phyloP scores from a whole-genome alignment of 2,888 invertebrate species.

The Pandemis cinnamomeana region DNA sequence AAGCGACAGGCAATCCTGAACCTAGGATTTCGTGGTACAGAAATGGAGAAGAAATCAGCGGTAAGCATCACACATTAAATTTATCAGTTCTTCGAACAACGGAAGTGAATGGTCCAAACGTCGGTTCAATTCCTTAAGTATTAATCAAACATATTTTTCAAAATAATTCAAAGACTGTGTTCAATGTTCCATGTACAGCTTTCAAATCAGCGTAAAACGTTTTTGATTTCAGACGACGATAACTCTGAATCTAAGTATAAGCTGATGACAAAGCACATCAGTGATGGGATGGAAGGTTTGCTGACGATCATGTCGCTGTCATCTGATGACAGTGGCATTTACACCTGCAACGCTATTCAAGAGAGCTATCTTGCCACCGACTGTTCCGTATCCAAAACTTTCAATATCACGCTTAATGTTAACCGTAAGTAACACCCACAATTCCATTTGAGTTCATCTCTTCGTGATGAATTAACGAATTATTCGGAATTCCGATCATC shows the following conservation, averaged over 20 bases:
- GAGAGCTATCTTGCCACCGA: constrained; percentile 52
- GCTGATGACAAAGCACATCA: constrained; percentile 68
- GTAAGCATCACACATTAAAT: constrained; percentile 48
- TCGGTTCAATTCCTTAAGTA: too few species aligned
- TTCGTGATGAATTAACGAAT: too few species aligned
- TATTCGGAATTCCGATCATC: too few species aligned
- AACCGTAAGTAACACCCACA: constrained; percentile 60
- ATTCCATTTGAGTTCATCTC: too few species aligned
- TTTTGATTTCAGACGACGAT: constrained; percentile 26
- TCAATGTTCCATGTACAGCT: too few species aligned
- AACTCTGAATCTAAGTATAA: constrained; percentile 59
- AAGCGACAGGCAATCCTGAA: constrained; percentile 70
- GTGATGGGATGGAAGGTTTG: constrained; percentile 67
- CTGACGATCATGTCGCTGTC: constrained; percentile 65
- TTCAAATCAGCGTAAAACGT: too few species aligned
- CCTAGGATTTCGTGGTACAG: constrained; percentile 67
- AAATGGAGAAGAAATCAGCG: constrained; percentile 58
- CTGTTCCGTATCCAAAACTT: constrained; percentile 51
- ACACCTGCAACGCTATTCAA: constrained; percentile 65
- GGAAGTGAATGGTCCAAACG: too few species aligned
- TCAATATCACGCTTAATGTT: constrained; percentile 66
- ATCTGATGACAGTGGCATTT: constrained; percentile 64
- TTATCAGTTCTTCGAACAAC: too few species aligned
- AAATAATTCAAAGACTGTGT: too few species aligned
- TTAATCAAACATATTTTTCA: too few species aligned